Conservation (phyloP, 2,797 vertebrate genomes). For the Diglossa cyanea region DNA sequence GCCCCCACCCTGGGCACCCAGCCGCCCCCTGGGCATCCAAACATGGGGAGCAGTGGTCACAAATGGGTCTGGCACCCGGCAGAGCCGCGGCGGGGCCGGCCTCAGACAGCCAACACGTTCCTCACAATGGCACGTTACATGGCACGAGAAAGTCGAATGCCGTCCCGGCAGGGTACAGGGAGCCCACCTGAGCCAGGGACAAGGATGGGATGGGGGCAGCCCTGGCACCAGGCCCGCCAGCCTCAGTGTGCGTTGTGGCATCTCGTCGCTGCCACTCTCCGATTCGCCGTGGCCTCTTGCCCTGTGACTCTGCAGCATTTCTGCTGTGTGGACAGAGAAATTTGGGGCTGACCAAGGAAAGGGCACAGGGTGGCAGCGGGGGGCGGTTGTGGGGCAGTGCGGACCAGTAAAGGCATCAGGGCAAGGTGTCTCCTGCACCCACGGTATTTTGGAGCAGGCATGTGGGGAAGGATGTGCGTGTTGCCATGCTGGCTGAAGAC, state of each 20-base stretch:
- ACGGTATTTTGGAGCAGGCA: fast-evolving
- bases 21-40: not conserved
- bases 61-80: not conserved
- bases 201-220: not conserved
- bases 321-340: not conserved
- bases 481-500: fast-evolving
- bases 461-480: fast-evolving
- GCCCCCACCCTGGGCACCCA: fast-evolving
- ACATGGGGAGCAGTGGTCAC: not conserved
- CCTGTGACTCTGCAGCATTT: not conserved
- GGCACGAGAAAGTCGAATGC: constrained; percentile 68
- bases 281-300: not conserved
- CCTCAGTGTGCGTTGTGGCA: not conserved
- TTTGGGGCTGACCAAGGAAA: not conserved
- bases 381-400: fast-evolving
- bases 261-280: not conserved
- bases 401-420: not conserved
- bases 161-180: not conserved
- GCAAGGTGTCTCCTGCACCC: not conserved
- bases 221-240: not conserved
- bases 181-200: not conserved
- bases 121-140: constrained; percentile 79
- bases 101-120: constrained; percentile 73
- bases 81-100: constrained; percentile 27
- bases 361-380: fast-evolving